These are phyloP conservation scores for Enoplosus armatus DNA, from an alignment of 2,797 vertebrate species.

Conservation along the genomic window DNA sequence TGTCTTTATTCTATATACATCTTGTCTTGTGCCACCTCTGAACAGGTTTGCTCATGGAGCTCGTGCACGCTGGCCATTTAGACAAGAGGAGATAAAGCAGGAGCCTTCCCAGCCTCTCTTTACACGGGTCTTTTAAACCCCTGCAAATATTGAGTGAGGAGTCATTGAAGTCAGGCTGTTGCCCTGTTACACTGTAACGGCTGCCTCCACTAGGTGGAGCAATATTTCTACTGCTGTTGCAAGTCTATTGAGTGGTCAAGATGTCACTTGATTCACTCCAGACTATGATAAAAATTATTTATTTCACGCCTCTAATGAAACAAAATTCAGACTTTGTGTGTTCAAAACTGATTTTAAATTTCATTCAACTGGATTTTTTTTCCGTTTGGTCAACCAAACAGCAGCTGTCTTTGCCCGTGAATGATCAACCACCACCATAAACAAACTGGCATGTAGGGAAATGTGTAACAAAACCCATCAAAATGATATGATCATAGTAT, in stretches of 20 bases:
- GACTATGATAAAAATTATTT: background rate
- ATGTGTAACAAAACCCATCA: background rate
- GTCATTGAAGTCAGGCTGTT: slow-evolving; percentile 17
- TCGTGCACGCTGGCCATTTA: background rate
- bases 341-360: background rate
- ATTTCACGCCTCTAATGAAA: background rate
- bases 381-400: background rate
- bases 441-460: background rate
- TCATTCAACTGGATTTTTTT: fast-evolving
- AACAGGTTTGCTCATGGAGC: background rate
- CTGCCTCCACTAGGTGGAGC: slow-evolving; percentile 83
- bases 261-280: slow-evolving; percentile 16
- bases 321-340: background rate
- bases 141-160: background rate
- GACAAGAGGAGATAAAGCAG: background rate
- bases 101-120: background rate
- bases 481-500: background rate
- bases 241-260: slow-evolving; percentile 35
- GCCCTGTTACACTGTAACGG: background rate
- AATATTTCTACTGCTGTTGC: slow-evolving; percentile 69
- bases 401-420: background rate
- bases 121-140: slow-evolving; percentile 12
- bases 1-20: too few relatives aligned
- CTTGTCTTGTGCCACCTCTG: background rate
- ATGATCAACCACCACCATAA: background rate